A percentile compares a stretch with the other conserved stretches of the same genome.
phyloP scores from a whole-genome alignment of 2,113 vertebrate genomes.

The Indri indri region DNA sequence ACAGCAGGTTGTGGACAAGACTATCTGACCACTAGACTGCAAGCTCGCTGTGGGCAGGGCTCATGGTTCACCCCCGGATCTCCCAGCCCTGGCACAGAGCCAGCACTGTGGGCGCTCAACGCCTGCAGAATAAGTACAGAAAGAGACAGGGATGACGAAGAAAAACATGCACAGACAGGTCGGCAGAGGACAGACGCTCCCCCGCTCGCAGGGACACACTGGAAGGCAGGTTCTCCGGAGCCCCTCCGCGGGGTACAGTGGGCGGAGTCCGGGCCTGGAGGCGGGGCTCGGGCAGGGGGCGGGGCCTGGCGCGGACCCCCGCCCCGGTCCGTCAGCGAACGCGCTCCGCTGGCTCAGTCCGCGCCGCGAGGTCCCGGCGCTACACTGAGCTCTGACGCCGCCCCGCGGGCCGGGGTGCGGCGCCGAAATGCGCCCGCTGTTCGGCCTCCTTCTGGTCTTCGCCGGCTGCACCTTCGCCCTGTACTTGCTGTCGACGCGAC shows the following conservation, averaged over 20 bases:
- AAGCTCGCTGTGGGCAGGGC: not conserved
- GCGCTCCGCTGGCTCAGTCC: not conserved
- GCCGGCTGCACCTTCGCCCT: slow-evolving; percentile 69
- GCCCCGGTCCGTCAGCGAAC: not conserved
- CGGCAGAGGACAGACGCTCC: fast-evolving
- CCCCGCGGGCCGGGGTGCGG: not conserved
- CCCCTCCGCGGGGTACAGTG: fast-evolving
- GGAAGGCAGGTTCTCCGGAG: fast-evolving
- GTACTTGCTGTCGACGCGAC: slow-evolving; percentile 76
- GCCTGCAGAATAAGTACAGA: not conserved
- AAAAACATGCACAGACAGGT: not conserved
- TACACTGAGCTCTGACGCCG: fast-evolving
- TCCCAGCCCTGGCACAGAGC: not conserved
- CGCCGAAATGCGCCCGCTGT: slow-evolving; percentile 66
- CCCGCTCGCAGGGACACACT: not conserved
- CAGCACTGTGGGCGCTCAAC: too few species aligned
- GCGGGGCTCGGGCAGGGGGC: not conserved
- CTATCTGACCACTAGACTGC: not conserved
- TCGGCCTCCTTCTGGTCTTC: slow-evolving; percentile 75
- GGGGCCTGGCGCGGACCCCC: not conserved
- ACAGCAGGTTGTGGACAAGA: not conserved
- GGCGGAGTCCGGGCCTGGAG: not conserved
- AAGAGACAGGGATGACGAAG: too few species aligned
- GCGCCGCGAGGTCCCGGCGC: fast-evolving
- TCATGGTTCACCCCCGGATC: not conserved